phyloP scores from a whole-genome alignment of 1,140 invertebrate species.

The Magallana gigas region DNA sequence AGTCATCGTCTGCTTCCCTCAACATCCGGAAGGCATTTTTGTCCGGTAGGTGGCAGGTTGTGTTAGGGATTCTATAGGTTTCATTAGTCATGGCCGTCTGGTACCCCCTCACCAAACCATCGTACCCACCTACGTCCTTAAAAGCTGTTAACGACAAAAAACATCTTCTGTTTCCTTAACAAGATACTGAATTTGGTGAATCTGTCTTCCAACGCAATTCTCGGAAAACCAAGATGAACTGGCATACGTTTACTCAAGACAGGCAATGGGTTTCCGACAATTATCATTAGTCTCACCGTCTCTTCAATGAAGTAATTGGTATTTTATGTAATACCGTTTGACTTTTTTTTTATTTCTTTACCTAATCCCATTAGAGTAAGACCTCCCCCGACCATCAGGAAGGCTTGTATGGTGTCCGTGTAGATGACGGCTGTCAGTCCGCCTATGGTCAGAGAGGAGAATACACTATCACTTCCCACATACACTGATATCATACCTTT shows the following conservation, averaged over 20 bases:
- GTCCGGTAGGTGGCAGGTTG: slow-evolving; percentile 65
- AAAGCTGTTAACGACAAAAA: slow-evolving; percentile 51
- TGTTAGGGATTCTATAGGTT: slow-evolving; percentile 59
- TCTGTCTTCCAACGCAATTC: no score
- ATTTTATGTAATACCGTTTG: background rate
- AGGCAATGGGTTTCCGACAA: no score
- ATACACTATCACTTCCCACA: background rate
- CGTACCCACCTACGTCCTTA: slow-evolving; percentile 60
- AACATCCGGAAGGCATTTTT: slow-evolving; percentile 66
- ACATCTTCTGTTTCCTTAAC: background rate
- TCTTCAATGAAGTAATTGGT: background rate
- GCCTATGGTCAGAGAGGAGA: slow-evolving; percentile 64
- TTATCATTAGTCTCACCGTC: no score
- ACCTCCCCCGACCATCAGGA: slow-evolving; percentile 80
- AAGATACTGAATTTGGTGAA: background rate
- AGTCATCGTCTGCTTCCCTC: slow-evolving; percentile 70
- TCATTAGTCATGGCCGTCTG: slow-evolving; percentile 57
- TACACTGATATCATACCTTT: no score
- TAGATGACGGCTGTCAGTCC: slow-evolving; percentile 82
- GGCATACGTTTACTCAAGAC: no score
- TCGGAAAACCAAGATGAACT: no score
- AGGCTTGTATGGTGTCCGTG: slow-evolving; percentile 80
- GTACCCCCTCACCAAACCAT: slow-evolving; percentile 60
- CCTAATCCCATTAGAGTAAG: slow-evolving; percentile 76
- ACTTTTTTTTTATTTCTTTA: slow-evolving; percentile 56